Base-by-base conservation (phyloP, 1,140 invertebrate genomes). In the Temnothorax curvispinosus region DNA sequence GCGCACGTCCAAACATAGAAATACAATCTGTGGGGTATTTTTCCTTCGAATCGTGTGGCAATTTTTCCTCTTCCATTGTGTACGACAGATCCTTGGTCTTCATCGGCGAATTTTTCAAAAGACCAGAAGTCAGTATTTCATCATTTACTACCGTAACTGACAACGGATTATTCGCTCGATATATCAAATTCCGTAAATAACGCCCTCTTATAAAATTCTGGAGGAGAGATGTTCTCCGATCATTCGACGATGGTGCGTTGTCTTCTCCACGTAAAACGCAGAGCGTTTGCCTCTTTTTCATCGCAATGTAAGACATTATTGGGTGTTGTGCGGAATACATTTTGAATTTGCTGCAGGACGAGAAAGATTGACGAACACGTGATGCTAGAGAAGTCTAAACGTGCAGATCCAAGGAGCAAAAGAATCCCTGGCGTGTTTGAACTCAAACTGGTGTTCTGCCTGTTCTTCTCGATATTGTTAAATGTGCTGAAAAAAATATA, bases 121-220 rank as follows among this genome's bases (percentile, higher is more conserved):
- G 86, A 9, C 92, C 90, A 1, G 92, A 88, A 32, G 89, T 90
- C n/a, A 92, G 84, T 64, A 88, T 89, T n/a, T 91, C 89, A 52
- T 92, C 91, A 15, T 91, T 85, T 9, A 94, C 92, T 18, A 94
- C 84, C 3, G 92, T 93, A 6, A 93, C 92, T 3, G 91, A 93
- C 9, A 93, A 74, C 0, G 91, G 85, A 77, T 87, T 89, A 71
- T 91, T 91, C 6, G 3, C 6, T 41, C 38, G 38, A 6, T 41
- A 27, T 1, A 27, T 27, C 27, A 1, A 27, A 27, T 27, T 27
- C 27, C 1, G 3, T 85, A 15, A 87, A 90, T 87, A 7, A 41
- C 38, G 4, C 1, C 27, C 27, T 27, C 27, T 27, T 0, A 27
- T 27, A 27, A 27, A 27, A 27, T 0, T 27, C 27, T 27, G 21